phyloP scores from a whole-genome alignment of 2,113 vertebrate genomes.

The Phoenicopterus ruber region DNA sequence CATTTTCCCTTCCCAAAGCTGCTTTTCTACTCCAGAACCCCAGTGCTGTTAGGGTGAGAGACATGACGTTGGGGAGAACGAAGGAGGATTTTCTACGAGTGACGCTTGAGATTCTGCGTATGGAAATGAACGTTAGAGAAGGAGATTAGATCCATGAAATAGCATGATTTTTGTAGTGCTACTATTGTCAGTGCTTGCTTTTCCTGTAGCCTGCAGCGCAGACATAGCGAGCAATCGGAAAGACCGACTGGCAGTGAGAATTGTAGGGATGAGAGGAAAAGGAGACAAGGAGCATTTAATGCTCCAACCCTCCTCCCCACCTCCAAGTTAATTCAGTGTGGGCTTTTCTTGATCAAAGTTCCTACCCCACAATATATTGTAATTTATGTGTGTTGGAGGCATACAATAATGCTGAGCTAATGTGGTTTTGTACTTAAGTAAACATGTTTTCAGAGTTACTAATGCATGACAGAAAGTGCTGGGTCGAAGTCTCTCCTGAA shows the following conservation, averaged over 20 bases:
- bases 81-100: not conserved
- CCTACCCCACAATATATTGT: not conserved
- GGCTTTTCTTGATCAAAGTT: constrained; percentile 42
- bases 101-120: not conserved
- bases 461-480: constrained; percentile 38
- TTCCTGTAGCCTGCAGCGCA: not conserved
- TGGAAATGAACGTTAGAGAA: not conserved
- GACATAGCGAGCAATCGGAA: not conserved
- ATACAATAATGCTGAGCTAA: constrained; percentile 32
- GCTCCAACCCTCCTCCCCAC: not conserved
- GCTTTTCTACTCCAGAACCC: not conserved
- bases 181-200: not conserved
- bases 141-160: not conserved
- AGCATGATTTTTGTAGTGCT: not conserved
- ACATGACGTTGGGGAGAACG: fast-evolving
- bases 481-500: not conserved
- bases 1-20: not conserved
- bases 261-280: not conserved
- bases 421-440: constrained; percentile 48
- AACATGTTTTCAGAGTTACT: constrained; percentile 37
- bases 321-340: not conserved
- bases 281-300: not conserved
- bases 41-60: not conserved
- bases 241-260: not conserved
- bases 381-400: constrained; percentile 42